Evolutionary conservation across 2,888 invertebrate genomes (phyloP).

Genomic region (Platynereis dumerilii): DNA sequence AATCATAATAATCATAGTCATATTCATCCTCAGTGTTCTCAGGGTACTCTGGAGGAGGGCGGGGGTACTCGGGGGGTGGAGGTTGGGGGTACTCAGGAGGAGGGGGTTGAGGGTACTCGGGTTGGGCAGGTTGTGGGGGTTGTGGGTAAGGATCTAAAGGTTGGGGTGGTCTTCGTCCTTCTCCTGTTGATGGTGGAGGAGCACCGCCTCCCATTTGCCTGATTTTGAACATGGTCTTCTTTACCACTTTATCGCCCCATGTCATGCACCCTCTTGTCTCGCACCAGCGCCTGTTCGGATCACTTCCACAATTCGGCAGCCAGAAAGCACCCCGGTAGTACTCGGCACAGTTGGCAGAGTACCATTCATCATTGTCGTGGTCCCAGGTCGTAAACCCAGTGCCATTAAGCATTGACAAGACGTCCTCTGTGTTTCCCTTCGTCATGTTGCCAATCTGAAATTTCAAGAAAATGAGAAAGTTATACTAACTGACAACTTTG

Average conservation of each 20-base stretch:
- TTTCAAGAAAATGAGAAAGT: slow-evolving; percentile 10
- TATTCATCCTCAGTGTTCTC: too few species aligned
- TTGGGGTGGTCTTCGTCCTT: too few species aligned
- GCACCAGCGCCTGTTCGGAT: slow-evolving; percentile 34
- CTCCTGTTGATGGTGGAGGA: too few species aligned
- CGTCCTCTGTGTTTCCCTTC: slow-evolving; percentile 31
- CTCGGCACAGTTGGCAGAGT: slow-evolving; percentile 35
- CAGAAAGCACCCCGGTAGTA: slow-evolving; percentile 39
- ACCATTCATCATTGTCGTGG: slow-evolving; percentile 38
- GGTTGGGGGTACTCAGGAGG: too few species aligned
- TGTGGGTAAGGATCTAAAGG: too few species aligned
- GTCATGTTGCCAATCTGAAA: slow-evolving; percentile 29
- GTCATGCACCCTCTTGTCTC: slow-evolving; percentile 27
- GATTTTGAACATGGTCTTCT: slow-evolving; percentile 29
- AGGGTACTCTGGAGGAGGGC: too few species aligned
- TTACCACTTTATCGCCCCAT: slow-evolving; percentile 23
- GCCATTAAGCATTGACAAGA: slow-evolving; percentile 27
- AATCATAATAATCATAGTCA: too few species aligned
- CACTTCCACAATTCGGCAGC: slow-evolving; percentile 36
- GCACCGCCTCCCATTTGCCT: slow-evolving; percentile 11
- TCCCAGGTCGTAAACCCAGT: slow-evolving; percentile 33
- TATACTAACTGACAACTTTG: not conserved
- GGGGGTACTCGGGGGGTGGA: too few species aligned
- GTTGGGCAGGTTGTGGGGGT: too few species aligned
- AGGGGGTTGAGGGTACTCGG: too few species aligned